Evolutionary conservation across 1,140 invertebrate species (phyloP), one percentile per base, ranked within the genome.

Genomic region (Phocides pigmalion): DNA sequence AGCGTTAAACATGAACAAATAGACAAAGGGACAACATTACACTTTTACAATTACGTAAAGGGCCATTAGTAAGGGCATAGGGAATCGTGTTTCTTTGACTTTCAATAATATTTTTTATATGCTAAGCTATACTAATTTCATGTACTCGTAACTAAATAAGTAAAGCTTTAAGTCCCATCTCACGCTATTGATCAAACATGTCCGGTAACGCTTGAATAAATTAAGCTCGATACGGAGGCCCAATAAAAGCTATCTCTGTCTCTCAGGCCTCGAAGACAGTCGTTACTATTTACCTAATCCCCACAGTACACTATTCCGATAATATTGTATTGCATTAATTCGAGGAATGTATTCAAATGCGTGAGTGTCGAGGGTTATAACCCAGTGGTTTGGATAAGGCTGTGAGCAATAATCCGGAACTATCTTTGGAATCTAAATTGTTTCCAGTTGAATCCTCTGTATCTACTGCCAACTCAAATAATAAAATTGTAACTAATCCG

Each of bases 291-390:
- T 49, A 62, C 20, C 37, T 63, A 63, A 63, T 54, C 51, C 37
- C 20, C 28, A 25, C 44, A 12, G 20, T 25, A 50, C 46, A 51
- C 37, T 2, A 9, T 9, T 39, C 22, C 35, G 35, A 51, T 51
- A 51, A 46, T 61, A 62, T 51, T 62, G 28, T 41, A 62, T 62
- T 37, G 47, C 20, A 44, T 32, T 42, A 44, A 53, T 51, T 41
- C 47, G 9, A 51, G 47, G 61, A 63, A 63, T 51, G 46, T 28
- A 39, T 28, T 28, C 25, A 28, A 28, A 16, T 59, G 9, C 28
- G 19, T 41, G 50, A n/a, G 35, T 12, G 14, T 11, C 17, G 25
- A 12, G 9, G 28, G 28, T 35, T 51, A 16, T 32, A 51, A 17
- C n/a, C 15, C 28, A 35, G 6, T 51, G 49, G 14, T 5, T 15